A percentile compares a stretch with the other conserved stretches of the same genome.
These are phyloP conservation scores for Cyanistes caeruleus DNA, from an alignment of 2,113 vertebrate genomes.

Conservation along the genomic window DNA sequence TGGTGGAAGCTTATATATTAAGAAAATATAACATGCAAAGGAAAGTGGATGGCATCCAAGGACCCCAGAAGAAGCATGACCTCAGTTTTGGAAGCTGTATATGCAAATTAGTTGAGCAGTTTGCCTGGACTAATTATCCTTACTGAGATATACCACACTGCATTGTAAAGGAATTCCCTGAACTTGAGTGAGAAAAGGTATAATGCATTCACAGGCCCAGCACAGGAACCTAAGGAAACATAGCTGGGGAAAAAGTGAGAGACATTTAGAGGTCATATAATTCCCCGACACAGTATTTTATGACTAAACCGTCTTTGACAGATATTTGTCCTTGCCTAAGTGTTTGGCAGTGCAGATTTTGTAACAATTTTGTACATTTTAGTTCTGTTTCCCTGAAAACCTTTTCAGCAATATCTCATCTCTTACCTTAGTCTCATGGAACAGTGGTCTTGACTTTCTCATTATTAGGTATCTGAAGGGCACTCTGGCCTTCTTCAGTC, in stretches of 20 bases:
- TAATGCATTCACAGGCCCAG: not conserved
- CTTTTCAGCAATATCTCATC: not conserved
- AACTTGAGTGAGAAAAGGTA: not conserved
- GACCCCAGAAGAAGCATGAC: not conserved
- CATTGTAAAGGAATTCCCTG: not conserved
- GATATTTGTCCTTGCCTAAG: not conserved
- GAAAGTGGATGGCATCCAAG: not conserved
- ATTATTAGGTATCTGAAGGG: not conserved
- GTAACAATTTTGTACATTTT: not conserved
- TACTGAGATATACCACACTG: not conserved
- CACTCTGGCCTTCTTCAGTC: not conserved
- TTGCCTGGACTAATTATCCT: slow-evolving; percentile 29
- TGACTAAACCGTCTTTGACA: not conserved
- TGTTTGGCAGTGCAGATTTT: not conserved
- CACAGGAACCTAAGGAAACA: not conserved
- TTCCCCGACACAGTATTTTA: not conserved
- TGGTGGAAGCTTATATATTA: not conserved
- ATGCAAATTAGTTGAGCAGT: not conserved
- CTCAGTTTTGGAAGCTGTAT: not conserved
- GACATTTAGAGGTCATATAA: not conserved
- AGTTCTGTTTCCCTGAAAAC: not conserved
- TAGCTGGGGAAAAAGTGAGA: rapidly evolving
- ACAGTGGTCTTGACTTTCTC: not conserved
- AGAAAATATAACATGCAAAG: not conserved
- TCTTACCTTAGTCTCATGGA: not conserved